phyloP scores from a whole-genome alignment of 1,140 invertebrate species.

The Heliconius nattereri region DNA sequence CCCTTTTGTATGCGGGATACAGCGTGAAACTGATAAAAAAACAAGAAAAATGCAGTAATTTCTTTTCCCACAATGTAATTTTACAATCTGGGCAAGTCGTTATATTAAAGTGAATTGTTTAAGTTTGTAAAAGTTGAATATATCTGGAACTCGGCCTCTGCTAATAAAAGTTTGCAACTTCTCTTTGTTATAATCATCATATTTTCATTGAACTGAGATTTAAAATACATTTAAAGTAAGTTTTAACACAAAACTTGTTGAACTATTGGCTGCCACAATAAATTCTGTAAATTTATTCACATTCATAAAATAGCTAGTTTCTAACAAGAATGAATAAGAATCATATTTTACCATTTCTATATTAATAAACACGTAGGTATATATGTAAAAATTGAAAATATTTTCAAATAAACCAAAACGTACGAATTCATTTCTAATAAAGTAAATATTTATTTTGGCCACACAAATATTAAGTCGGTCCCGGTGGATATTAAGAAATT shows the following conservation, averaged over 20 bases:
- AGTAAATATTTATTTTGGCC: neutral
- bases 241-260: neutral
- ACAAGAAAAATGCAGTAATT: neutral
- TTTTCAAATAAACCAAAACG: neutral
- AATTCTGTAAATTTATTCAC: neutral
- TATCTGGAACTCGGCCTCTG: slow-evolving; percentile 4
- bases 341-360: too few relatives aligned
- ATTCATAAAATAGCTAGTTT: neutral
- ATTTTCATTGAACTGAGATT: neutral
- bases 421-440: neutral
- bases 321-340: too few relatives aligned
- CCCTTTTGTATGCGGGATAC: too few relatives aligned
- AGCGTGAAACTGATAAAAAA: neutral
- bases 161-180: slow-evolving; percentile 1
- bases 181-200: slow-evolving; percentile 1
- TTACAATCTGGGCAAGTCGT: slow-evolving; percentile 7
- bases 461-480: neutral
- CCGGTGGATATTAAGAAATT: slow-evolving; percentile 14
- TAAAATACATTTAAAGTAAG: neutral
- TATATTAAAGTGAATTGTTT: slow-evolving; percentile 7
- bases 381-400: neutral
- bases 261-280: slow-evolving; percentile 2
- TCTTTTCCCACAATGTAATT: neutral
- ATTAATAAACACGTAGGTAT: too few relatives aligned
- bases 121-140: slow-evolving; percentile 13